These are phyloP conservation scores for Silurus lanzhouensis DNA, from an alignment of 2,797 vertebrate genomes.

Conservation along the genomic window DNA sequence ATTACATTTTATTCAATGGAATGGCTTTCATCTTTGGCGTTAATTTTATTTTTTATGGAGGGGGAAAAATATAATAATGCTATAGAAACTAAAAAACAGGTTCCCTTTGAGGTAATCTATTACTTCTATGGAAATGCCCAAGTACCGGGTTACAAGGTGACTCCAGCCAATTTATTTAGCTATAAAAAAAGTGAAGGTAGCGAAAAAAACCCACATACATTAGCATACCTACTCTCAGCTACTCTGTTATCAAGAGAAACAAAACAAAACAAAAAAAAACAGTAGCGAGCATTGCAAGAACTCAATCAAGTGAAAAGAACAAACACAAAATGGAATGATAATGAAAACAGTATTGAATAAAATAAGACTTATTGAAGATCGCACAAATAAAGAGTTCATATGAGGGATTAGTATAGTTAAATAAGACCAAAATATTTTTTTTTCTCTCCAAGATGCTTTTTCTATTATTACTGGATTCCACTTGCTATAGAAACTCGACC, in stretches of 20 bases:
- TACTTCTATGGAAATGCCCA: conserved; percentile 61
- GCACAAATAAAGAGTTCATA: not conserved
- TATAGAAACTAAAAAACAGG: conserved; percentile 68
- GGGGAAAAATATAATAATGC: conserved; percentile 58
- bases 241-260: conserved; percentile 6
- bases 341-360: not conserved
- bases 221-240: conserved; percentile 14
- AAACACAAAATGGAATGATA: not conserved
- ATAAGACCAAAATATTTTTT: not conserved
- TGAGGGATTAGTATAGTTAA: not conserved
- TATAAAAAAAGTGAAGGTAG: conserved; percentile 44
- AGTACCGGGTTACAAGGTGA: conserved; percentile 60
- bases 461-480: not conserved
- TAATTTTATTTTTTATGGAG: conserved; percentile 51
- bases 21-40: conserved; percentile 72
- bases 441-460: not conserved
- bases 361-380: not conserved
- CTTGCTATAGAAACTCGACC: not conserved
- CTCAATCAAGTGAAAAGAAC: conserved; percentile 2
- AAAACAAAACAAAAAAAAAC: conserved; percentile 17
- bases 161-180: conserved; percentile 57
- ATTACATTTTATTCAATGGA: conserved; percentile 78
- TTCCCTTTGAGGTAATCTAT: conserved; percentile 66
- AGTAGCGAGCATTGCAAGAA: not conserved
- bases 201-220: conserved; percentile 36